Base-by-base conservation (phyloP, 2,888 invertebrate species). In the Mellilla xanthometata region DNA sequence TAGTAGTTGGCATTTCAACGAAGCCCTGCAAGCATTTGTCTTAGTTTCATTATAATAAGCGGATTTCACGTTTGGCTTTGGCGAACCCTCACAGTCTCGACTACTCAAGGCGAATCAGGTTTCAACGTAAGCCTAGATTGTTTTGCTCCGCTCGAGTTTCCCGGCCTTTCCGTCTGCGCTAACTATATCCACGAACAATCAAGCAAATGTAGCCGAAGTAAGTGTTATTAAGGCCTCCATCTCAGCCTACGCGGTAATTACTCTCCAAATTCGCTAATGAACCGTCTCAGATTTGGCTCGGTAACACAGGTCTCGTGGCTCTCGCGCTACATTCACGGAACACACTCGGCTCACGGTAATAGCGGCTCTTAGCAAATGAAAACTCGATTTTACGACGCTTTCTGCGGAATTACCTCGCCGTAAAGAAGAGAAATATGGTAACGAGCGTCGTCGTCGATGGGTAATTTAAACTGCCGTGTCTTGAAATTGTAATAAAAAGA, bases 91-190 rank as follows among this genome's bases (percentile, higher is more conserved):
- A 56, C 64, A 49, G 67, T 62, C 59, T 64, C 62, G 65, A 52
- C 60, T 55, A 64, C 54, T 75, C 74, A 67, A 69, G 67, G 69
- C 62, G 77, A 68, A 55, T 86, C 76, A 45, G 66, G 76, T 86
- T 86, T 73, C 86, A 73, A 60, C 76, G 81, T 81, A 83, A 82
- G 68, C 67, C 76, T 81, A 84, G 76, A 82, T 72, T 73, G 81
- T 75, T 72, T 68, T 65, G 71, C 68, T 56, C 59, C 54, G 52
- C 75, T 85, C 75, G 61, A 69, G 54, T 85, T 81, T 79, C 82
- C 68, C 60, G 45, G 67, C 61, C 60, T 64, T 67, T 65, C 58
- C 47, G 36, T 40, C 31, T 33, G 24, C n/a, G 9, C 38, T 41
- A 29, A 31, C 52, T 45, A 32, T 36, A 36, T 40, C 31, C 28